Conservation (phyloP, 2,113 vertebrate genomes). For the Plecotus auritus region DNA sequence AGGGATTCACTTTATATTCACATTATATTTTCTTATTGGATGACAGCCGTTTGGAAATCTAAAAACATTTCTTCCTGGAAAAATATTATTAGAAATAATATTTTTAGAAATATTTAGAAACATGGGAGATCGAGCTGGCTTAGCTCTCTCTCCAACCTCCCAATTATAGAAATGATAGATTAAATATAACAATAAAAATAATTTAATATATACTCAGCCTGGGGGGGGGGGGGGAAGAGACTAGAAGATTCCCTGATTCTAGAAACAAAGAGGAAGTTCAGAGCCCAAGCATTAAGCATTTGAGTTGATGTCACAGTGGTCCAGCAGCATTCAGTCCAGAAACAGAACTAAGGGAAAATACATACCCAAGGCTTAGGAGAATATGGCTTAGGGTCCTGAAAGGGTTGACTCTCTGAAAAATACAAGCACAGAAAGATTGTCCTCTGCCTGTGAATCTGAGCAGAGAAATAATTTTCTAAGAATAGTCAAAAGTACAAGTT, state of each 20-base stretch:
- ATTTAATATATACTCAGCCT: not conserved
- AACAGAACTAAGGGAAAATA: not conserved
- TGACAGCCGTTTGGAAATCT: not conserved
- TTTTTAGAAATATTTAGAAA: not conserved
- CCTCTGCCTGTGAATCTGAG: not conserved
- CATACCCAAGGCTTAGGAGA: rapidly evolving
- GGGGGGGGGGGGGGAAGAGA: not conserved
- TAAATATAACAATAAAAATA: not conserved
- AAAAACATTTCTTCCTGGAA: not conserved
- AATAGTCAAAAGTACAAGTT: not conserved
- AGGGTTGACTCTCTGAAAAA: not conserved
- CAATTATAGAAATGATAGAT: not conserved
- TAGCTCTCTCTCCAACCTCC: not conserved
- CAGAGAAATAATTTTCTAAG: not conserved
- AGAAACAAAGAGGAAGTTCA: not conserved
- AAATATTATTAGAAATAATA: not conserved
- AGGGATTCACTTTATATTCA: not conserved
- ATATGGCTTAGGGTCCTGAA: not conserved
- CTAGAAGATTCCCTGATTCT: not conserved
- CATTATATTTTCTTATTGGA: not conserved
- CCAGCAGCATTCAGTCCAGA: not conserved
- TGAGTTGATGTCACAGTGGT: not conserved
- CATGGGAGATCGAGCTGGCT: not conserved
- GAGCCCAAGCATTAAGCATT: not conserved
- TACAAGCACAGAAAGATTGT: not conserved